These are phyloP conservation scores for Scolopax mira DNA, from an alignment of 2,113 vertebrate species.

Conservation along the genomic window DNA sequence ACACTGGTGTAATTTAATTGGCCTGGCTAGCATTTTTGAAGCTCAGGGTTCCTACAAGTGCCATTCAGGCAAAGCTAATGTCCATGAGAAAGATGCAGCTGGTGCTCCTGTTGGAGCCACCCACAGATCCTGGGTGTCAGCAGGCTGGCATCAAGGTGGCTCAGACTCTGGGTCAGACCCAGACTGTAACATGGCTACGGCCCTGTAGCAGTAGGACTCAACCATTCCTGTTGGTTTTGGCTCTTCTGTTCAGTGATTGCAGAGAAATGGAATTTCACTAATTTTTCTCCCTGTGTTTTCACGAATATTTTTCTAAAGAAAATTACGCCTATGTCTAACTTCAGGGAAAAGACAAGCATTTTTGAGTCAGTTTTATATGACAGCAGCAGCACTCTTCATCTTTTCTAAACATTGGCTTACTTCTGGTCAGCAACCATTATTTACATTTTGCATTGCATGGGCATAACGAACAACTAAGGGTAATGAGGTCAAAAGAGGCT, in stretches of 20 bases:
- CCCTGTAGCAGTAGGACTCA: neutral
- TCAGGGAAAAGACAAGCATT: neutral
- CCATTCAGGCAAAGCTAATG: neutral
- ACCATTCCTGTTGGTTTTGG: neutral
- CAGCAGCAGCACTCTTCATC: neutral
- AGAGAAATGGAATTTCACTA: neutral
- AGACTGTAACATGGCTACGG: fast-evolving
- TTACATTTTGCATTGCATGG: constrained; percentile 17
- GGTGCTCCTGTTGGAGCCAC: neutral
- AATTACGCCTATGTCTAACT: neutral
- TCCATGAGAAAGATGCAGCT: neutral
- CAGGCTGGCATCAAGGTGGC: neutral
- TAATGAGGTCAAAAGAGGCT: neutral
- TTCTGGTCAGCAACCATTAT: neutral
- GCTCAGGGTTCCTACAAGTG: neutral
- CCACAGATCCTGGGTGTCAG: neutral
- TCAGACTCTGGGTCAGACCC: fast-evolving
- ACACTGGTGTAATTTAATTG: neutral
- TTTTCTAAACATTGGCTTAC: neutral
- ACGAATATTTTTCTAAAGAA: neutral
- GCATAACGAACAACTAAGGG: neutral
- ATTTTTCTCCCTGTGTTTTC: neutral
- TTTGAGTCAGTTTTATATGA: neutral
- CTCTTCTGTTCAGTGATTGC: neutral
- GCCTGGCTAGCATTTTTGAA: neutral